Conservation (phyloP, 2,888 invertebrate genomes). For the Nasonovia ribisnigri region DNA sequence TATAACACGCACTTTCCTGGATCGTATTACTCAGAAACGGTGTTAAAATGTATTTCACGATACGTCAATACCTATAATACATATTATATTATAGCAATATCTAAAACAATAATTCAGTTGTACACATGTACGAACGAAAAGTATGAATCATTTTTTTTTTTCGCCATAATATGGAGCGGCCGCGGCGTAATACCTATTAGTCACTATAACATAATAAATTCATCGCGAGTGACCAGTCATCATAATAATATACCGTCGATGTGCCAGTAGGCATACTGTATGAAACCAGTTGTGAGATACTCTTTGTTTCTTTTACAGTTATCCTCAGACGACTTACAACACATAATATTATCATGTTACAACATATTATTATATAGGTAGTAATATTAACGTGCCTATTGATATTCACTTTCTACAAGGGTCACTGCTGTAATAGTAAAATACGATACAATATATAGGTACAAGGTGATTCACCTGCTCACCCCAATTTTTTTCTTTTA, state of each 20-base stretch:
- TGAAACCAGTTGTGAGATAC: not conserved
- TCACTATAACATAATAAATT: not conserved
- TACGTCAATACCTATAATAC: not conserved
- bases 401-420: not conserved
- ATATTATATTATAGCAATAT: not conserved
- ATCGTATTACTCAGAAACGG: not conserved
- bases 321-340: not conserved
- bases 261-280: not conserved
- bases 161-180: not conserved
- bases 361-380: not conserved
- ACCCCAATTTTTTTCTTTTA: no score
- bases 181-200: not conserved
- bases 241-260: not conserved
- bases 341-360: not conserved
- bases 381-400: not conserved
- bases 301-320: not conserved
- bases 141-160: conserved; percentile 14
- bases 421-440: not conserved
- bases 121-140: not conserved
- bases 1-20: not conserved
- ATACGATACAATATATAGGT: not conserved
- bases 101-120: not conserved
- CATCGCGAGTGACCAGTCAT: not conserved
- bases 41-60: not conserved
- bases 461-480: no score